Evolutionary conservation across 2,888 invertebrate species (phyloP).

Genomic region (Xanthorhoe spadicearia): DNA sequence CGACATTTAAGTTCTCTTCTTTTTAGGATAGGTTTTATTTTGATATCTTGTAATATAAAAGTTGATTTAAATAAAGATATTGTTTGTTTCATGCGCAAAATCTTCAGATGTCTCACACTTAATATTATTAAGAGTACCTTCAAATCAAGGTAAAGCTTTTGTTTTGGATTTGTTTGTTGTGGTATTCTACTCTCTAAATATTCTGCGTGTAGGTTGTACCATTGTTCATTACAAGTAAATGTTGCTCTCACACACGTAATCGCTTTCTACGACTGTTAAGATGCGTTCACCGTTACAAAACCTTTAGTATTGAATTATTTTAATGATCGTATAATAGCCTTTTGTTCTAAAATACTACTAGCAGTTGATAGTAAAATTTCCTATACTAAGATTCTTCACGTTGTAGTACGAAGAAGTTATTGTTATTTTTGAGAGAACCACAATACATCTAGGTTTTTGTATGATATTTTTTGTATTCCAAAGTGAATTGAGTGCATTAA

Average conservation of each 20-base stretch:
- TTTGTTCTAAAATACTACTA: conserved; percentile 10
- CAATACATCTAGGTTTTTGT: too few species aligned
- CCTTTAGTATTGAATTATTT: conserved; percentile 20
- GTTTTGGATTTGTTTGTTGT: neutral
- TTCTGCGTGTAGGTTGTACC: conserved; percentile 16
- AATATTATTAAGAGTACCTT: neutral
- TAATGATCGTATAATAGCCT: conserved; percentile 15
- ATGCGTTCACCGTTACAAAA: conserved; percentile 19
- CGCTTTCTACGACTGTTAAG: conserved; percentile 13
- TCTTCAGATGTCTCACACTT: too few species aligned
- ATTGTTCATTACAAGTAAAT: conserved; percentile 24
- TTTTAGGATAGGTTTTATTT: too few species aligned
- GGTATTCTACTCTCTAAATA: conserved; percentile 15
- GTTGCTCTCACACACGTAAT: conserved; percentile 17
- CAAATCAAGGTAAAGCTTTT: neutral
- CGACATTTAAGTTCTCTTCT: too few species aligned
- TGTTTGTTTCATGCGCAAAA: too few species aligned
- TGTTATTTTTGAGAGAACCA: too few species aligned
- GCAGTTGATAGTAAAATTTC: neutral
- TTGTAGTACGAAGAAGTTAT: too few species aligned
- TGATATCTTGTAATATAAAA: too few species aligned
- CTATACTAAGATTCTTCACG: too few species aligned
- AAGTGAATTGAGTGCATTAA: too few species aligned
- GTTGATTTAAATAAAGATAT: too few species aligned
- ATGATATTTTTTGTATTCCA: too few species aligned